A percentile compares a stretch with the other conserved stretches of the same genome.
Evolutionary conservation across 2,113 vertebrate genomes (phyloP).

Genomic region (Megaceryle torquata): DNA sequence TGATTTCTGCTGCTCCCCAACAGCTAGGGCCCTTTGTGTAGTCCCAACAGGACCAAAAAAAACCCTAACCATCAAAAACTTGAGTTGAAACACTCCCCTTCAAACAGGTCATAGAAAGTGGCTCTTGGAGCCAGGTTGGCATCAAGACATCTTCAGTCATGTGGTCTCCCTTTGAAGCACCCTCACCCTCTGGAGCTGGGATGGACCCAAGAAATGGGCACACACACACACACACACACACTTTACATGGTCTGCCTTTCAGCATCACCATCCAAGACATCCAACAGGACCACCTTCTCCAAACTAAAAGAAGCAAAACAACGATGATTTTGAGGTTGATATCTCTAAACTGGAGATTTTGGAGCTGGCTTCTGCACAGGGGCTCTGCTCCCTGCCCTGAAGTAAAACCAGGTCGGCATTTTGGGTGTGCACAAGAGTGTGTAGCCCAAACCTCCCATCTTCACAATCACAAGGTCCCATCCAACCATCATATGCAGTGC

Average conservation of each 20-base stretch:
- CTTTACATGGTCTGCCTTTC: not conserved
- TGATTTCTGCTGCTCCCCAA: not conserved
- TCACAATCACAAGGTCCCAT: not conserved
- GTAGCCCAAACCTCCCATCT: not conserved
- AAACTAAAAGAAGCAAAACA: not conserved
- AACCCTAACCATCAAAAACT: not conserved
- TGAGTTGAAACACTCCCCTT: not conserved
- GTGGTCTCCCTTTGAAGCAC: not conserved
- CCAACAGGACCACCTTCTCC: not conserved
- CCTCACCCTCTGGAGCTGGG: not conserved
- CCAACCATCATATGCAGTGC: not conserved
- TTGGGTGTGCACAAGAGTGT: not conserved
- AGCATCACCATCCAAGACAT: not conserved
- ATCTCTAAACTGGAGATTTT: not conserved
- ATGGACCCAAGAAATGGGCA: not conserved
- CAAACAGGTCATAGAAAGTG: not conserved
- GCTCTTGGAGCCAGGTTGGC: not conserved
- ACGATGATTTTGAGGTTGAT: not conserved
- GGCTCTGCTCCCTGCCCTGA: not conserved
- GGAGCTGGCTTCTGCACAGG: fast-evolving
- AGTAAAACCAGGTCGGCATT: fast-evolving
- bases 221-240: not conserved
- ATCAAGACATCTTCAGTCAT: not conserved
- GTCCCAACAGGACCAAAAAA: not conserved
- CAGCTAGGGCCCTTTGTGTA: not conserved